Conservation (phyloP, 2,797 vertebrate genomes). For the Psittacula derbiana region DNA sequence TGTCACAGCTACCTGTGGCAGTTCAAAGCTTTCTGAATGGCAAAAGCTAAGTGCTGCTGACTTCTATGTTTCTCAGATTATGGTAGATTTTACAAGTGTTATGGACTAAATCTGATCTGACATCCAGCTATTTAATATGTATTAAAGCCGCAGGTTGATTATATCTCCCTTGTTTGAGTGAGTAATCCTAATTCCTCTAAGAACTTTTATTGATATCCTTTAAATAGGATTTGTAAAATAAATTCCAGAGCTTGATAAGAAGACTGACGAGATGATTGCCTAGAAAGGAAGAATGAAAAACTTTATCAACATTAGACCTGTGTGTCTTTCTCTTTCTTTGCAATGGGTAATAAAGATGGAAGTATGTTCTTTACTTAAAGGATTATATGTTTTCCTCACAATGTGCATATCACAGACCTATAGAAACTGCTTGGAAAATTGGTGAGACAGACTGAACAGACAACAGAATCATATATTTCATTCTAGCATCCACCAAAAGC, state of each 20-base stretch:
- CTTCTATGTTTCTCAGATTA: neutral
- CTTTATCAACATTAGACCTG: neutral
- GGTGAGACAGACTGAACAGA: neutral
- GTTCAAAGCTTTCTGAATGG: neutral
- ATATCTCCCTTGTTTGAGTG: neutral
- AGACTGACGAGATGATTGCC: neutral
- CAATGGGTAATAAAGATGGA: neutral
- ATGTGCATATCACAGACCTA: neutral
- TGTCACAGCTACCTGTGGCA: neutral
- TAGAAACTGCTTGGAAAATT: neutral
- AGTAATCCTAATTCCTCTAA: conserved; percentile 3
- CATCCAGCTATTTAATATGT: neutral
- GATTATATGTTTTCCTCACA: neutral
- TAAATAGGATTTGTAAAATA: neutral
- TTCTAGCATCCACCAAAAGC: neutral
- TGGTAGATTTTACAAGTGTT: neutral
- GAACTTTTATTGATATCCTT: neutral
- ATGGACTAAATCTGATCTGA: neutral
- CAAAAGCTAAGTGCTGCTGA: neutral
- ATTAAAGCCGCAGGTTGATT: neutral
- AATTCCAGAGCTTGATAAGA: neutral
- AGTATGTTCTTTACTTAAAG: neutral
- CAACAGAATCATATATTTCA: neutral
- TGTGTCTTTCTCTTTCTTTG: neutral
- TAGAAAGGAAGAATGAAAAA: neutral